Conservation (phyloP, 2,888 invertebrate genomes). For the Eristalis pertinax region DNA sequence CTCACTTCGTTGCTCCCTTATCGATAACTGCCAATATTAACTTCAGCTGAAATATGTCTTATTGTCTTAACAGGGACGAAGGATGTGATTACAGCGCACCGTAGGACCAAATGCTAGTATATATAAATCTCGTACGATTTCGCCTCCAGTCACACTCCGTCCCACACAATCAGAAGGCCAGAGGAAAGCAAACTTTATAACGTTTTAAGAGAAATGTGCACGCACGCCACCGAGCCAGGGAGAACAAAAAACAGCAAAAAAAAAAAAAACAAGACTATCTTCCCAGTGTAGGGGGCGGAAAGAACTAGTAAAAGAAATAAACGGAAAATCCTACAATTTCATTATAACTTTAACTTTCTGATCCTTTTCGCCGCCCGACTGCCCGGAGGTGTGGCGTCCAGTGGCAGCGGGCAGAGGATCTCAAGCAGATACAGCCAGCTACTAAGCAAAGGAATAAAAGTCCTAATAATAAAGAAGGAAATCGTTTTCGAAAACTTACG, state of each 20-base stretch:
- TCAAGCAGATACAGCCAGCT: constrained; percentile 32
- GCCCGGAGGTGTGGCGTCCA: constrained; percentile 9
- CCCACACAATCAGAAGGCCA: constrained; percentile 34
- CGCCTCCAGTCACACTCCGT: constrained; percentile 42
- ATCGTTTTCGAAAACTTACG: constrained; percentile 46
- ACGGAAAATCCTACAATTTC: constrained; percentile 66
- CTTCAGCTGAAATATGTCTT: constrained; percentile 48
- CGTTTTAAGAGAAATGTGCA: constrained; percentile 41
- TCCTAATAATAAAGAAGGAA: constrained; percentile 56
- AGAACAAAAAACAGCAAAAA: background rate
- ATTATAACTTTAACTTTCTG: constrained; percentile 66
- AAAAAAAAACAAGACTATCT: background rate
- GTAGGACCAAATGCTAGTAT: constrained; percentile 14
- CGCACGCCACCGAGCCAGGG: constrained; percentile 8
- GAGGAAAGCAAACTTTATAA: constrained; percentile 20
- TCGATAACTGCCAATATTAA: constrained; percentile 55
- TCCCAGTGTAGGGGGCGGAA: background rate
- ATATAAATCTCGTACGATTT: constrained; percentile 44
- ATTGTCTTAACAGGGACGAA: constrained; percentile 50
- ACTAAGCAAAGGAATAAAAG: constrained; percentile 34
- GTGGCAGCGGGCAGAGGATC: constrained; percentile 34
- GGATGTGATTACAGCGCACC: constrained; percentile 48
- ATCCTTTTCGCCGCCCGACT: background rate
- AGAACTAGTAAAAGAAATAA: constrained; percentile 31
- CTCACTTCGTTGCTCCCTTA: background rate